A percentile compares a stretch with the other conserved stretches of the same genome.
These are phyloP conservation scores for Periophthalmus modestus DNA, from an alignment of 2,113 vertebrate species.

Conservation along the genomic window DNA sequence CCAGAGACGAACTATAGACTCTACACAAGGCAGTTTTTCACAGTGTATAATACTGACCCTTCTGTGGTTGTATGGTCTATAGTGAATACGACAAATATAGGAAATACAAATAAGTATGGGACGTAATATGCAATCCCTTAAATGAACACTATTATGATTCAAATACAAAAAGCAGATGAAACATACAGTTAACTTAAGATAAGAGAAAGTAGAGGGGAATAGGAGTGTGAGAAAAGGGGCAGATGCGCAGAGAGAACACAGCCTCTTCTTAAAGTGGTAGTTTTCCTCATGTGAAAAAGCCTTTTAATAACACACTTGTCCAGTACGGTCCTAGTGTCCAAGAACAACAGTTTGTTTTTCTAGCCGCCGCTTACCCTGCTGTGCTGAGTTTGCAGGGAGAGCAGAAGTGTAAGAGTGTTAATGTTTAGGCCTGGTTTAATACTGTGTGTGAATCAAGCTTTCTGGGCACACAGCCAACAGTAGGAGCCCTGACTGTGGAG, in stretches of 20 bases:
- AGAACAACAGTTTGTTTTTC: not conserved
- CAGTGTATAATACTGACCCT: no score
- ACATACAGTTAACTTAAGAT: slow-evolving; percentile 2
- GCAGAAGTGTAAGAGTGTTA: slow-evolving; percentile 25
- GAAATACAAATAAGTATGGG: no score
- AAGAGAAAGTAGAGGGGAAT: slow-evolving; percentile 26
- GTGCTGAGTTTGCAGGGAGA: slow-evolving; percentile 7
- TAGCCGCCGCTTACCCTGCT: not conserved
- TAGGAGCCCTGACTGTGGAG: slow-evolving; percentile 27
- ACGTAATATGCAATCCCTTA: no score
- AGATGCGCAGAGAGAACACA: not conserved
- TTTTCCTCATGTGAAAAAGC: slow-evolving; percentile 4
- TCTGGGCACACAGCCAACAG: slow-evolving; percentile 39
- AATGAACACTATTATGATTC: no score
- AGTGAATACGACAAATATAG: no score
- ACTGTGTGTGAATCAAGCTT: slow-evolving; percentile 43
- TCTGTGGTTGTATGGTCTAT: no score
- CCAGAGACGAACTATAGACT: no score
- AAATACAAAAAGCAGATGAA: no score
- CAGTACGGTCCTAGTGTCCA: not conserved
- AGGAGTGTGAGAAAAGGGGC: slow-evolving; percentile 18
- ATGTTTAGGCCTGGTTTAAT: slow-evolving; percentile 28
- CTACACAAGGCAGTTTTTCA: no score
- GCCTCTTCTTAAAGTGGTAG: slow-evolving; percentile 11
- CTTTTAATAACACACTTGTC: slow-evolving; percentile 12